phyloP scores from a whole-genome alignment of 2,113 vertebrate species.

The Budorcas taxicolor region DNA sequence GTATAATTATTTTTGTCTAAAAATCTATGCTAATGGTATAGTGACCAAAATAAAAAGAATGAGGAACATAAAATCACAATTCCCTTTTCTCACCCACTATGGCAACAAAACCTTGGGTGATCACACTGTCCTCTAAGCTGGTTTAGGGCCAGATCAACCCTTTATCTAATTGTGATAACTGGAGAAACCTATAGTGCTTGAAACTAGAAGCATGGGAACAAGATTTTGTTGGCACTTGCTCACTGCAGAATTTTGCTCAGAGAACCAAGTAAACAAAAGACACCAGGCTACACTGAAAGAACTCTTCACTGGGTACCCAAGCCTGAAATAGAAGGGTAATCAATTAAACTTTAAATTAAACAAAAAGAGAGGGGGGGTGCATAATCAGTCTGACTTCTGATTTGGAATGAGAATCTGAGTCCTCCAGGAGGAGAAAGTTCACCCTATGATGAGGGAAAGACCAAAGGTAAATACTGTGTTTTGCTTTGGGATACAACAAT shows the following conservation, averaged over 20 bases:
- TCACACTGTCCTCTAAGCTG: neutral
- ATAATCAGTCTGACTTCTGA: neutral
- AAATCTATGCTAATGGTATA: neutral
- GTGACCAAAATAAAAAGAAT: neutral
- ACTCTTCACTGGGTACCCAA: neutral
- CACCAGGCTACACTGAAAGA: neutral
- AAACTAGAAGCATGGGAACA: neutral
- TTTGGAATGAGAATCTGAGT: neutral
- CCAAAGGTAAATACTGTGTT: neutral
- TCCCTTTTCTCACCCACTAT: neutral
- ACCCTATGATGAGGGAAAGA: neutral
- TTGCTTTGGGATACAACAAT: neutral
- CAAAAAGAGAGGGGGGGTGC: neutral
- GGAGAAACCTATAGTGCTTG: too few species aligned
- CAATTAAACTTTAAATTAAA: neutral
- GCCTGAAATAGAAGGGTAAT: neutral
- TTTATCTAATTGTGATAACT: neutral
- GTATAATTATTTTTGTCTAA: neutral
- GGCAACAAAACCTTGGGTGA: neutral
- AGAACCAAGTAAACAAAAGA: neutral
- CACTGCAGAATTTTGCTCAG: accelerated
- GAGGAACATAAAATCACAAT: neutral
- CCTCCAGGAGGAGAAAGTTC: neutral
- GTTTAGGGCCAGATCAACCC: neutral
- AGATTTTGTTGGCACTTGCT: neutral